These are phyloP conservation scores for Dysmachus trigonus DNA, from an alignment of 2,888 invertebrate species.

Conservation along the genomic window DNA sequence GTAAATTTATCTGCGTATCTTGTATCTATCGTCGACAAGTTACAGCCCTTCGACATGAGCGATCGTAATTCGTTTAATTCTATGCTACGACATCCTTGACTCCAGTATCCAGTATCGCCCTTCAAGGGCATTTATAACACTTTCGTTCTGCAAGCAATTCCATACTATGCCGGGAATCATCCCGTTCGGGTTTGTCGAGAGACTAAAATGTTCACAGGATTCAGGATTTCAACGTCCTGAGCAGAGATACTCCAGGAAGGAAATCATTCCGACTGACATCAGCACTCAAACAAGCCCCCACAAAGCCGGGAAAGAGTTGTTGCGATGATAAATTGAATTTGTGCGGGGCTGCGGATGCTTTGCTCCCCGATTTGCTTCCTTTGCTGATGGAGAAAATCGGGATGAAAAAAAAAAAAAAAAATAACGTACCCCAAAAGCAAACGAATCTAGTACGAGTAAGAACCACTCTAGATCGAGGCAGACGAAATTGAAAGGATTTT, in stretches of 20 bases:
- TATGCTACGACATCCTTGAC: background rate
- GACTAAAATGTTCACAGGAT: background rate
- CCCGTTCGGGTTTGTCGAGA: background rate
- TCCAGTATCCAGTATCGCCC: background rate
- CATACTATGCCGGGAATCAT: background rate
- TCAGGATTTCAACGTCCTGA: background rate
- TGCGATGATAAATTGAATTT: background rate
- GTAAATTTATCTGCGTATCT: background rate
- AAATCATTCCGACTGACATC: background rate
- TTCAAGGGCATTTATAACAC: background rate
- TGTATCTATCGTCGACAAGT: background rate
- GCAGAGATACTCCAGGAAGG: background rate
- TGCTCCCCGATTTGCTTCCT: background rate
- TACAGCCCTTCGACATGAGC: background rate
- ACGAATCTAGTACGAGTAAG: background rate
- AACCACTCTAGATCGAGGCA: background rate
- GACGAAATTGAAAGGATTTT: background rate
- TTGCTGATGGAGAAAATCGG: too few relatives aligned
- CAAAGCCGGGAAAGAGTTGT: background rate
- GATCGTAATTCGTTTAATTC: background rate
- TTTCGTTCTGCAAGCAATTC: background rate
- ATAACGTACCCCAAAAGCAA: background rate
- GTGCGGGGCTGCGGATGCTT: background rate
- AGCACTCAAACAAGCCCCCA: background rate
- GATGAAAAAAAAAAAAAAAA: background rate